Conservation (phyloP, 2,797 vertebrate species). For the Sphenodon punctatus region DNA sequence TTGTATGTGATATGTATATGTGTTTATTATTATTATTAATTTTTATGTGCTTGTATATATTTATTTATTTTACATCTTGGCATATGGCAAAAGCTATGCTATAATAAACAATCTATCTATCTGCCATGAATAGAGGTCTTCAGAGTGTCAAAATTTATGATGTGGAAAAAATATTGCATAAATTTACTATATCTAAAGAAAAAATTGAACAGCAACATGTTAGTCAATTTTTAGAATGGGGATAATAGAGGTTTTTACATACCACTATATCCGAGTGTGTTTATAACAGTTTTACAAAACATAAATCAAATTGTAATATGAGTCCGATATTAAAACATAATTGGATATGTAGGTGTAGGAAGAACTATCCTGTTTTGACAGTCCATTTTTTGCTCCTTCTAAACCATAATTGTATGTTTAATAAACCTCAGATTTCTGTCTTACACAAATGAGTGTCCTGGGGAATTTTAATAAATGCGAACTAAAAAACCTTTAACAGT, state of each 20-base stretch:
- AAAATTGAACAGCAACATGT: background rate
- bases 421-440: background rate
- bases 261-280: background rate
- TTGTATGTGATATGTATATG: no score
- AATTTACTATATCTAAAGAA: constrained; percentile 1
- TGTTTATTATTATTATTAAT: no score
- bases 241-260: background rate
- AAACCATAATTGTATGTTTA: background rate
- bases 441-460: background rate
- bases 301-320: background rate
- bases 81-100: constrained; percentile 7
- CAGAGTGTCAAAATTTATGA: background rate
- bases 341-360: background rate
- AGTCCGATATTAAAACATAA: background rate
- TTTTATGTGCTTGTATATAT: no score
- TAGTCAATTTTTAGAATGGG: background rate
- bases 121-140: background rate
- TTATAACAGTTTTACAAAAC: background rate
- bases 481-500: background rate
- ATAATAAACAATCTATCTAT: background rate
- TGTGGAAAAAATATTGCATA: background rate
- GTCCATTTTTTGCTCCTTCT: background rate
- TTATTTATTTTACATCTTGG: no score
- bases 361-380: constrained; percentile 16
- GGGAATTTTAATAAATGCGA: background rate